Conservation (phyloP, 2,113 vertebrate species). For the Rhizomys pruinosus region DNA sequence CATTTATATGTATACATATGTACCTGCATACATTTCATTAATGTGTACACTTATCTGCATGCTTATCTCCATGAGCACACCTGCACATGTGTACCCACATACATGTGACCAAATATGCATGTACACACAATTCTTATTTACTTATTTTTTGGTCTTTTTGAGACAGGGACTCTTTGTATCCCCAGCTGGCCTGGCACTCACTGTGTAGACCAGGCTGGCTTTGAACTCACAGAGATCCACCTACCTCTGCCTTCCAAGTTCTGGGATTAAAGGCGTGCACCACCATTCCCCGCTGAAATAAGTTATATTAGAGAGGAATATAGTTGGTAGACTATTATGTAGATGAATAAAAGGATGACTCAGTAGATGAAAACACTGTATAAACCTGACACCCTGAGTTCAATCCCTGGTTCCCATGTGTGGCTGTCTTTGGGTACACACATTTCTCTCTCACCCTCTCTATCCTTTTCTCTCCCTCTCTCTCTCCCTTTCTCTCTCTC, state of each 20-base stretch:
- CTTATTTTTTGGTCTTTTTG: too few relatives aligned
- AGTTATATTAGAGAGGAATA: conserved; percentile 5
- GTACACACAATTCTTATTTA: background rate
- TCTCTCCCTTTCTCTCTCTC: too few relatives aligned
- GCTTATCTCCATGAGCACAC: background rate
- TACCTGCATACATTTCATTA: background rate
- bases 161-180: too few relatives aligned
- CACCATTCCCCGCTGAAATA: too few relatives aligned
- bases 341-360: background rate
- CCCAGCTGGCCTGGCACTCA: too few relatives aligned
- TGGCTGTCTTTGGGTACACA: too few relatives aligned
- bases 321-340: background rate
- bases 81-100: background rate
- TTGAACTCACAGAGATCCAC: too few relatives aligned
- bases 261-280: too few relatives aligned
- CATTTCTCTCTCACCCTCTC: too few relatives aligned
- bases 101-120: background rate
- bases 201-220: too few relatives aligned
- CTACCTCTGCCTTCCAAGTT: too few relatives aligned
- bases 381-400: background rate
- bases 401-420: background rate
- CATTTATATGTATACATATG: background rate
- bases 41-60: background rate
- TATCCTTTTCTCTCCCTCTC: too few relatives aligned
- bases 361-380: background rate